Evolutionary conservation across 35 echinoderm and acorn worm species (phyloP).

Genomic region (Hemicentrotus pulcherrimus): DNA sequence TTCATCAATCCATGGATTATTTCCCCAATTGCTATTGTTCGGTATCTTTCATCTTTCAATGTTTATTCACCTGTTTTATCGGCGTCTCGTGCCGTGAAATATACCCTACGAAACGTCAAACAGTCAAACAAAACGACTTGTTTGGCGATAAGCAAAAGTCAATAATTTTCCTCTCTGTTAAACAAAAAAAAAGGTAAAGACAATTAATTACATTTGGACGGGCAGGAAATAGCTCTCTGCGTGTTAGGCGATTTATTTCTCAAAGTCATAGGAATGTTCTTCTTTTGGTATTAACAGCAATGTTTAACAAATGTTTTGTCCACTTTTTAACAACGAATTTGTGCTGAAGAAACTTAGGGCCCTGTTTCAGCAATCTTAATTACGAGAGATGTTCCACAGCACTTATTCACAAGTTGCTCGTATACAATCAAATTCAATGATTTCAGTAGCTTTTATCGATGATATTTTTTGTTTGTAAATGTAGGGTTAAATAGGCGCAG

Average conservation of each 20-base stretch:
- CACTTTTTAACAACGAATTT: too few relatives aligned
- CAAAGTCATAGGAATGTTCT: background rate
- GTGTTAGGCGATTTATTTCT: background rate
- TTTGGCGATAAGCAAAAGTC: background rate
- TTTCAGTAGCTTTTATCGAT: too few relatives aligned
- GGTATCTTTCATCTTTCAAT: background rate
- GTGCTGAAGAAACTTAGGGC: too few relatives aligned
- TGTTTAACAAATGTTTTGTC: too few relatives aligned
- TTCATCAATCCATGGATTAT: constrained; percentile 18
- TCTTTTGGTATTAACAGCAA: too few relatives aligned
- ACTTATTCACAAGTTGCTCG: too few relatives aligned
- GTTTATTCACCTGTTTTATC: background rate
- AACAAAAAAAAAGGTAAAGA: background rate
- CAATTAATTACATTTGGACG: background rate
- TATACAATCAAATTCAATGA: too few relatives aligned
- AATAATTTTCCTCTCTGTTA: background rate
- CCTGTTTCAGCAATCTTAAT: too few relatives aligned
- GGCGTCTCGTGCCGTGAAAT: background rate
- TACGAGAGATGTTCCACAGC: too few relatives aligned
- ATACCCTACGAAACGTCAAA: background rate
- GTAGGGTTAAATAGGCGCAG: too few relatives aligned
- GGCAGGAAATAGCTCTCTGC: background rate
- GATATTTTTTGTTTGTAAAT: too few relatives aligned
- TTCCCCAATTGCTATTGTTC: background rate
- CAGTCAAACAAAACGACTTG: background rate